phyloP scores from a whole-genome alignment of 2,888 invertebrate species.

The Lacanobia oleracea region DNA sequence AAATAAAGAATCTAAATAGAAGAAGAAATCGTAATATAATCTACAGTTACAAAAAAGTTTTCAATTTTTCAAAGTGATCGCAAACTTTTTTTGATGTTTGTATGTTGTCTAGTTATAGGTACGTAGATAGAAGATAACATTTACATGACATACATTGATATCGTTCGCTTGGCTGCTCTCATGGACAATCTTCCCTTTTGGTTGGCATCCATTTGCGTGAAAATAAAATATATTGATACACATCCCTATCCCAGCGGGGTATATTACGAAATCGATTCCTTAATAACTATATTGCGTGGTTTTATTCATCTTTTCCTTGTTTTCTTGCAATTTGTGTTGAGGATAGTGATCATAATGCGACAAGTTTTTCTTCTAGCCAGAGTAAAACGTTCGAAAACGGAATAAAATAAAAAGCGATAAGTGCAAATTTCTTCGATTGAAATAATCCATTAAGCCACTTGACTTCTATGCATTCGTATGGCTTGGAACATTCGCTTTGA shows the following conservation, averaged over 20 bases:
- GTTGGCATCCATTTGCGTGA: constrained; percentile 37
- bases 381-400: background rate
- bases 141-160: constrained; percentile 31
- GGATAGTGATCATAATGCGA: constrained; percentile 7
- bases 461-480: background rate
- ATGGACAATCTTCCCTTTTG: constrained; percentile 32
- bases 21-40: too few species aligned
- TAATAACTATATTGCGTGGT: constrained; percentile 37
- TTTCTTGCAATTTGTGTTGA: constrained; percentile 15
- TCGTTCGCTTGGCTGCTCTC: constrained; percentile 20
- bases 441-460: background rate
- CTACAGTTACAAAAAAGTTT: too few species aligned
- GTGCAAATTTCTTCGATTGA: background rate
- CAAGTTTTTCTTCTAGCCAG: background rate
- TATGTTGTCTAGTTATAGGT: background rate
- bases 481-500: background rate
- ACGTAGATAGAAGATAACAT: constrained; percentile 13
- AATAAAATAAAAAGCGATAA: background rate
- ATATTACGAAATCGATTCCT: constrained; percentile 51
- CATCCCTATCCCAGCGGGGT: constrained; percentile 26
- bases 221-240: constrained; percentile 52
- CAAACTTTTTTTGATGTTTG: too few species aligned
- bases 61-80: too few species aligned
- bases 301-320: constrained; percentile 43
- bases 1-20: too few species aligned